Base-by-base conservation (phyloP, 2,797 vertebrate species). In the Novumbra hubbsi region DNA sequence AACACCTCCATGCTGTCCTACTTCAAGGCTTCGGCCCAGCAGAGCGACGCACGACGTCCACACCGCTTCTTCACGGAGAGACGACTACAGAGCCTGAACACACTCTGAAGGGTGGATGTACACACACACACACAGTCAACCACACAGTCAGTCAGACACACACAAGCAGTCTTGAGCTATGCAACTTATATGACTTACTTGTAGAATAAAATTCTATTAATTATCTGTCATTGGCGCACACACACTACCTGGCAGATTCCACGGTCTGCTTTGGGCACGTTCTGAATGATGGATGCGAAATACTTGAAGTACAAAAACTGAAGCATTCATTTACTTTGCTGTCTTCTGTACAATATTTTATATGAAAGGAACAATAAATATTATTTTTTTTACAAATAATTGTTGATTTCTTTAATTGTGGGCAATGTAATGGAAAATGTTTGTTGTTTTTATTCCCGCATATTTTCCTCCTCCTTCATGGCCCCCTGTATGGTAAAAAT, bases 1-100 rank as follows among this genome's bases (percentile, higher is more conserved):
- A 88, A 91, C 71, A 78, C 78, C n/a, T 94, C 94, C n/a, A 83
- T 91, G 82, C 78, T 93, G 70, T 92, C 93, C 1, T 96, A 90
- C 86, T 95, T 95, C 55, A 78, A 85, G 62, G 73, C 73, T 0
- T 2, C 62, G 41, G 52, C 52, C 52, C 52, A 21, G 19, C 78
- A 80, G 69, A 84, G 68, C 28, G 0, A 49, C 28, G n/a, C 52
- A 52, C 83, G 72, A 50, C 79, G 80, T 74, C 79, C 84, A 1
- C 88, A 91, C 75, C 88, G 87, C 48, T 93, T 89, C 83, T 90
- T 91, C 83, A 80, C 81, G 0, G 91, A 92, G 24, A 78, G 90
- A 49, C 83, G 81, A 80, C 84, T 91, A 79, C 87, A 72, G 80
- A 88, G 80, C 65, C 81, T 89, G 3, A 24, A 79, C 78, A 73